These are phyloP conservation scores for Oncorhynchus keta DNA, from an alignment of 2,113 vertebrate species.

Conservation along the genomic window DNA sequence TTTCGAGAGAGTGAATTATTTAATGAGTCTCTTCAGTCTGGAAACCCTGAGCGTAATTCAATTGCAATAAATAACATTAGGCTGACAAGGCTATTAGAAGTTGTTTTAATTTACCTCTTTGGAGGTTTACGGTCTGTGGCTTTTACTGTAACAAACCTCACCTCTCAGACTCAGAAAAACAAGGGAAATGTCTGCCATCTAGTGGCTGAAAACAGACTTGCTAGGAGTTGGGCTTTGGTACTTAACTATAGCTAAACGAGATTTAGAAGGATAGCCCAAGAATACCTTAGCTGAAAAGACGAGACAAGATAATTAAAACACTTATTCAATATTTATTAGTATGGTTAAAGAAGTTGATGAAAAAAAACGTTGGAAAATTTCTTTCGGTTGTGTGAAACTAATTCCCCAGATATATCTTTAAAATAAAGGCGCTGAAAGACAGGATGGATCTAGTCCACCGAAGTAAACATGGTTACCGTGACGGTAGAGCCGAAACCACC, in stretches of 20 bases:
- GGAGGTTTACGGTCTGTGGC: not conserved
- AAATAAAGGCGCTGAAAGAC: too few species aligned
- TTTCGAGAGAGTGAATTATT: constrained; percentile 50
- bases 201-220: constrained; percentile 29
- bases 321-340: constrained; percentile 34
- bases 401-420: too few species aligned
- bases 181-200: constrained; percentile 56
- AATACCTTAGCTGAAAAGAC: too few species aligned
- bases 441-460: too few species aligned
- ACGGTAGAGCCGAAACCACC: too few species aligned
- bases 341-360: not conserved
- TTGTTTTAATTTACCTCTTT: constrained; percentile 43
- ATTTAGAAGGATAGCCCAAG: too few species aligned
- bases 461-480: too few species aligned
- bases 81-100: constrained; percentile 54
- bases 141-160: not conserved
- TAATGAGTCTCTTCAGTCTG: constrained; percentile 44
- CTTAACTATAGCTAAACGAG: too few species aligned
- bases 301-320: not conserved
- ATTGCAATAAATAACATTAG: constrained; percentile 63
- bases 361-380: too few species aligned
- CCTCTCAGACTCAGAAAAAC: not conserved
- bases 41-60: constrained; percentile 61
- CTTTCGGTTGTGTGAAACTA: too few species aligned
- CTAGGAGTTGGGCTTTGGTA: too few species aligned